Evolutionary conservation across 2,113 vertebrate species (phyloP).

Genomic region (Ailuropoda melanoleuca): DNA sequence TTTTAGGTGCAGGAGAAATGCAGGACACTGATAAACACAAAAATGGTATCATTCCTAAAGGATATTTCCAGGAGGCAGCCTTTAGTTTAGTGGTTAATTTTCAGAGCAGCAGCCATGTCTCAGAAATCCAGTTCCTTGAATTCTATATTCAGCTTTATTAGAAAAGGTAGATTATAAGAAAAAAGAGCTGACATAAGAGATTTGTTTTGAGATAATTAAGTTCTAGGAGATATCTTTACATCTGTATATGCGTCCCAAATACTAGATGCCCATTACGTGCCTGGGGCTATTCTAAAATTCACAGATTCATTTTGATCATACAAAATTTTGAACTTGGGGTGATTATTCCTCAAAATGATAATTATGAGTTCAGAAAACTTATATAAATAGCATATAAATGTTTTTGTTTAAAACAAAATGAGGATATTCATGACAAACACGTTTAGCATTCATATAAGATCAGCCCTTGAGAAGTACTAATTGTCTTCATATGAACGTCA

Average conservation of each 20-base stretch:
- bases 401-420: conserved; percentile 14
- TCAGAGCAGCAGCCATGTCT: background rate
- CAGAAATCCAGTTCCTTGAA: background rate
- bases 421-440: background rate
- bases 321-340: background rate
- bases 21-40: background rate
- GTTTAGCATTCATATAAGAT: background rate
- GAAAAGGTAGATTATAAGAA: conserved; percentile 4
- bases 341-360: background rate
- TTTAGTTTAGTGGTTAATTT: conserved; percentile 18
- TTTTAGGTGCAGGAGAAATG: background rate
- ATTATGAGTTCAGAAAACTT: background rate
- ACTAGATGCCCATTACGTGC: background rate
- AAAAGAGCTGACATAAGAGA: background rate
- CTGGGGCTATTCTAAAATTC: background rate
- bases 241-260: background rate
- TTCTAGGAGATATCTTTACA: background rate
- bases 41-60: background rate
- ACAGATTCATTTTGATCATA: background rate
- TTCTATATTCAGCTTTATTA: background rate
- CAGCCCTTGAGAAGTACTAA: background rate
- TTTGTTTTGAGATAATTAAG: background rate
- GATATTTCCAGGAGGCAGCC: background rate
- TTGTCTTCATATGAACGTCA: background rate
- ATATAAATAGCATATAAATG: background rate